Conservation (phyloP, 1,140 invertebrate species). For the Drosophila suzukii region DNA sequence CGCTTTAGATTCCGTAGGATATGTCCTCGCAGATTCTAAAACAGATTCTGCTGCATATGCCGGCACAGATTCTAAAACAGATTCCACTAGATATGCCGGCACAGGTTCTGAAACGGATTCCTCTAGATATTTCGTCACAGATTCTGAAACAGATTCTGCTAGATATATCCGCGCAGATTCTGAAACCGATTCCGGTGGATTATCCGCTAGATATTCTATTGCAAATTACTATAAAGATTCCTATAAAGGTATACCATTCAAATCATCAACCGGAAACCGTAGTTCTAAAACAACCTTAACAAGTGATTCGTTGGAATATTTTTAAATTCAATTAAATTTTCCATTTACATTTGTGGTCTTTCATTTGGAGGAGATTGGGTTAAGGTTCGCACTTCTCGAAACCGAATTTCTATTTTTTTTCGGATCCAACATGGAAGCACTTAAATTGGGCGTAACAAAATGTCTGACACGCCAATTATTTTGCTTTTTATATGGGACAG, state of each 20-base stretch:
- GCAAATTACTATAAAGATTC: no score
- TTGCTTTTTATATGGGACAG: slow-evolving; percentile 71
- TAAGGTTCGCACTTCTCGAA: slow-evolving; percentile 11
- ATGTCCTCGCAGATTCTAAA: no score
- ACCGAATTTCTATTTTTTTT: slow-evolving; percentile 6
- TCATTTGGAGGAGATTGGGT: slow-evolving; percentile 10
- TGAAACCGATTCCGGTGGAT: no score
- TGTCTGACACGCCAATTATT: slow-evolving; percentile 81
- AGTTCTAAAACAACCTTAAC: neutral
- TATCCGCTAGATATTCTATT: no score
- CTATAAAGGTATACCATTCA: neutral
- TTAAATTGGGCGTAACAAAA: slow-evolving; percentile 81
- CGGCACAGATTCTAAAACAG: no score
- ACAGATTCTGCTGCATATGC: no score
- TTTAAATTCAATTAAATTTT: slow-evolving; percentile 3
- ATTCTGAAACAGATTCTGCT: no score
- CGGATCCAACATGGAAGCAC: slow-evolving; percentile 56
- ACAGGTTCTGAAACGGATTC: no score
- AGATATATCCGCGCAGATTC: no score
- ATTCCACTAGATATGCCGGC: no score
- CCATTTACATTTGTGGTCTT: neutral
- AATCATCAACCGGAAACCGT: neutral
- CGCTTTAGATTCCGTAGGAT: no score
- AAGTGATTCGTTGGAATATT: neutral
- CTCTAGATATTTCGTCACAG: no score